phyloP scores from a whole-genome alignment of 1,140 invertebrate genomes.

The Adoxophyes honmai region DNA sequence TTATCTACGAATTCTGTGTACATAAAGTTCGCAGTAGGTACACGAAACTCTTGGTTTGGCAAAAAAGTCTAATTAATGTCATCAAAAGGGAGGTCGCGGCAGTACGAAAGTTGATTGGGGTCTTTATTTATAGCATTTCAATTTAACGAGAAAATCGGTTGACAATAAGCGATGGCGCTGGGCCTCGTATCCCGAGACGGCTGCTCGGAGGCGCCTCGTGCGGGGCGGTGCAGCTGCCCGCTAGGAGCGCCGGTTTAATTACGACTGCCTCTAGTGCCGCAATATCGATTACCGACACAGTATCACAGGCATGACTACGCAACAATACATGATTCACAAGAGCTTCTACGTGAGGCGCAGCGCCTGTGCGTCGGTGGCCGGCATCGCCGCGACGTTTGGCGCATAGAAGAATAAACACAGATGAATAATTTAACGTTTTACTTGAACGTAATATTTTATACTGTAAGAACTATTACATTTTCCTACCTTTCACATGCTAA shows the following conservation, averaged over 20 bases:
- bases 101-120: slow-evolving; percentile 41
- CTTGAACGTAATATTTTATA: slow-evolving; percentile 67
- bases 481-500: slow-evolving; percentile 51
- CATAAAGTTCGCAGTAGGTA: slow-evolving; percentile 1
- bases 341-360: slow-evolving; percentile 1
- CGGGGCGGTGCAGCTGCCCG: slow-evolving; percentile 13
- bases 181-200: background rate
- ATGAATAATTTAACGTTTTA: slow-evolving; percentile 66
- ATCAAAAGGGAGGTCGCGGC: slow-evolving; percentile 37
- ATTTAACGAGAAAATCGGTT: slow-evolving; percentile 26
- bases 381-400: background rate
- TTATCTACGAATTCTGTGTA: background rate
- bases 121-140: slow-evolving; percentile 42
- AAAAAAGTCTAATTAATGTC: slow-evolving; percentile 46
- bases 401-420: slow-evolving; percentile 30
- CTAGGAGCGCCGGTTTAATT: slow-evolving; percentile 25
- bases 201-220: background rate
- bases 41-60: slow-evolving; percentile 1
- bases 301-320: slow-evolving; percentile 32
- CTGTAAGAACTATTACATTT: slow-evolving; percentile 55
- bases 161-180: background rate
- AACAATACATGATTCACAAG: slow-evolving; percentile 22
- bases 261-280: slow-evolving; percentile 24
- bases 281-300: slow-evolving; percentile 16
- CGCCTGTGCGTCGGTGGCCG: background rate